Percentiles rank a stretch among this genome's conserved stretches.
Conservation (phyloP, 1,140 invertebrate species). For the Scaptomyza montana region DNA sequence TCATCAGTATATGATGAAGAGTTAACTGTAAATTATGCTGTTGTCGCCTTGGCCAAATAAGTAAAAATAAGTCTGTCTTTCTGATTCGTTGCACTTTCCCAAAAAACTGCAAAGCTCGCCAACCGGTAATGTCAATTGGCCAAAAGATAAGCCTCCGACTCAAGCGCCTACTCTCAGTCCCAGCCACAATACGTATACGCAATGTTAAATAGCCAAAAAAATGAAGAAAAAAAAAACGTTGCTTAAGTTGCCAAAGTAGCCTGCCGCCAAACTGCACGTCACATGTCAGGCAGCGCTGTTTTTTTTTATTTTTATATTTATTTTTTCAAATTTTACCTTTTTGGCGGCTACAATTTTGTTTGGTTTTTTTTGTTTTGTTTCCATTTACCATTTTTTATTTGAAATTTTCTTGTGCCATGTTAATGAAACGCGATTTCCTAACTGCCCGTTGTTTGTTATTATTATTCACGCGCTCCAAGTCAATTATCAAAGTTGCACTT, state of each 20-base stretch:
- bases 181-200: constrained; percentile 61
- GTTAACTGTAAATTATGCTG: constrained; percentile 77
- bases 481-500: constrained; percentile 68
- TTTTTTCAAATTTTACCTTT: constrained; percentile 2
- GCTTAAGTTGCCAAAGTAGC: constrained; percentile 20
- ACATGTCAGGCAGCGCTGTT: constrained; percentile 48
- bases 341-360: constrained; percentile 21
- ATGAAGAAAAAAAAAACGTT: neutral
- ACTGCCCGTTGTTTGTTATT: constrained; percentile 71
- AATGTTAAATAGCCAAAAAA: constrained; percentile 48
- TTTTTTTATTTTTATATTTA: neutral
- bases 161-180: neutral
- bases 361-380: constrained; percentile 46
- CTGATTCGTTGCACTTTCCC: constrained; percentile 64
- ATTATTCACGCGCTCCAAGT: constrained; percentile 76
- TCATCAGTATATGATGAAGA: constrained; percentile 51
- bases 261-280: constrained; percentile 28
- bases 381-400: constrained; percentile 53
- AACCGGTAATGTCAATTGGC: constrained; percentile 59
- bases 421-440: constrained; percentile 79
- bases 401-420: constrained; percentile 69
- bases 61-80: constrained; percentile 28
- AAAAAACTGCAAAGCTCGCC: constrained; percentile 39
- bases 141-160: constrained; percentile 41
- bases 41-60: constrained; percentile 48